phyloP scores from a whole-genome alignment of 2,888 invertebrate species.

The Nephrotoma guestfalica region DNA sequence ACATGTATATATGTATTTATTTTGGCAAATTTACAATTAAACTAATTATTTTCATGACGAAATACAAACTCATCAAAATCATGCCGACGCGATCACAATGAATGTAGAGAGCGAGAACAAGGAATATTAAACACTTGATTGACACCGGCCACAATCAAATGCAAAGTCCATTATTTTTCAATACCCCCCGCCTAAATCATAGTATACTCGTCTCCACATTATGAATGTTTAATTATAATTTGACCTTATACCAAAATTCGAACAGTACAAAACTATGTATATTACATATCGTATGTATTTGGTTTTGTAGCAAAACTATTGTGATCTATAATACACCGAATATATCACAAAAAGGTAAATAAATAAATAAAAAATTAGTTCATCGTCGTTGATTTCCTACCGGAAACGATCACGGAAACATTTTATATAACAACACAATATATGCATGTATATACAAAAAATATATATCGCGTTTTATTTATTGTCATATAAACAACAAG shows the following conservation, averaged over 20 bases:
- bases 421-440: constrained; percentile 4
- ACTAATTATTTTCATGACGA: background rate
- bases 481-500: background rate
- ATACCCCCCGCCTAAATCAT: background rate
- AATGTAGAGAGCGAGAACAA: background rate
- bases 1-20: background rate
- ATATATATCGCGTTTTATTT: background rate
- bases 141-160: background rate
- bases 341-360: background rate
- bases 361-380: background rate
- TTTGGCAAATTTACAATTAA: background rate
- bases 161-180: background rate
- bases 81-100: background rate
- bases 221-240: background rate
- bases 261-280: background rate
- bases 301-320: background rate
- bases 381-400: constrained; percentile 11
- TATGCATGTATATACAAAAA: background rate
- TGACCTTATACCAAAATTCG: background rate
- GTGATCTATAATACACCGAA: background rate
- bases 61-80: background rate
- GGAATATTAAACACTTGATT: background rate
- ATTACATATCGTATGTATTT: background rate
- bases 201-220: background rate
- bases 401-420: constrained; percentile 11